phyloP scores from a whole-genome alignment of 2,113 vertebrate species.

The Turdus rufiventris region DNA sequence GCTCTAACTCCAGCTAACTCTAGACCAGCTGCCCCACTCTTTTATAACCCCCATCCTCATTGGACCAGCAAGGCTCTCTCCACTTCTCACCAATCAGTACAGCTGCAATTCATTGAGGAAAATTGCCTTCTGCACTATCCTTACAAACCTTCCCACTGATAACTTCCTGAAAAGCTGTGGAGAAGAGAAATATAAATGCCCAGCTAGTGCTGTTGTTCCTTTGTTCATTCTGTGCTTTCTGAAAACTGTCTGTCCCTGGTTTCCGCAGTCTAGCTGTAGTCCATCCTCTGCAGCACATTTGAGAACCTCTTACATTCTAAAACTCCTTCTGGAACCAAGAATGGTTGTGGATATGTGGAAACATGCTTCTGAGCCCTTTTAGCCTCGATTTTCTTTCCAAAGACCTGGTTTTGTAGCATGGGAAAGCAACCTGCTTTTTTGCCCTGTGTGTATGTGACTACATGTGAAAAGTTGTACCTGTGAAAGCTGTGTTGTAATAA shows the following conservation, averaged over 20 bases:
- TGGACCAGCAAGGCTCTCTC: too few species aligned
- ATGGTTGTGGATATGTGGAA: neutral
- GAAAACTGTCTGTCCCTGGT: neutral
- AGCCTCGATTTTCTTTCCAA: neutral
- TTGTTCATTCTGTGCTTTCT: neutral
- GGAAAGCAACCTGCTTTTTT: neutral
- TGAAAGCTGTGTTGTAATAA: neutral
- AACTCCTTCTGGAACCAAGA: neutral
- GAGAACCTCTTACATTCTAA: neutral
- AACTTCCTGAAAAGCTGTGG: neutral
- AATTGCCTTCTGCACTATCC: too few species aligned
- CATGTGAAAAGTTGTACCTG: neutral
- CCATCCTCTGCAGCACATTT: neutral
- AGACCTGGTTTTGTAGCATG: neutral
- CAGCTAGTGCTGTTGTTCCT: neutral
- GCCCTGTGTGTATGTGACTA: neutral
- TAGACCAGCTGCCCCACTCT: too few species aligned
- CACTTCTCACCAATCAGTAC: too few species aligned
- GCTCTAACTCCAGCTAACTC: too few species aligned
- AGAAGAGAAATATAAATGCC: neutral
- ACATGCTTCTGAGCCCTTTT: neutral
- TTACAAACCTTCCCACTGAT: neutral
- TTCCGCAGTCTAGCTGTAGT: neutral
- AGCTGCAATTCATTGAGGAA: too few species aligned
- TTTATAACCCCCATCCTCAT: too few species aligned